Conservation (phyloP, 2,888 invertebrate species). For the Chalcosyrphus nemorum region DNA sequence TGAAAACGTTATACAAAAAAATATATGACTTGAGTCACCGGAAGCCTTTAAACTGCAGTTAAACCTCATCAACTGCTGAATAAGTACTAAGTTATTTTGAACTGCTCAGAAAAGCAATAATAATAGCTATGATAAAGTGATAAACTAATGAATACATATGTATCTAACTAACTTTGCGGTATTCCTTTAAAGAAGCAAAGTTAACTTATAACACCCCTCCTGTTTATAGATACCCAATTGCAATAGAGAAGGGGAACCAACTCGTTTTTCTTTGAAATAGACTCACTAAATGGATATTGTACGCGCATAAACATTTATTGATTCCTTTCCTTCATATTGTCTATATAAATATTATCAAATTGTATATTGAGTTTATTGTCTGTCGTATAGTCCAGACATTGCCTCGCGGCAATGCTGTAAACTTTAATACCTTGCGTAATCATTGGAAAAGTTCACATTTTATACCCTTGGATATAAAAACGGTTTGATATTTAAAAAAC, state of each 20-base stretch:
- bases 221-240: background rate
- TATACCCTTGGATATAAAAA: background rate
- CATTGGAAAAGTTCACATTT: background rate
- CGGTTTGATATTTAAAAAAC: background rate
- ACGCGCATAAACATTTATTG: conserved; percentile 41
- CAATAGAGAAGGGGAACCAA: background rate
- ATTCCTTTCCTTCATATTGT: conserved; percentile 10
- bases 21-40: too few species aligned
- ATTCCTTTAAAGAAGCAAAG: background rate
- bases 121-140: background rate
- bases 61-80: background rate
- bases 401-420: background rate
- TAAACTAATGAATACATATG: background rate
- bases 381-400: conserved; percentile 13
- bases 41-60: too few species aligned
- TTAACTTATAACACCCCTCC: background rate
- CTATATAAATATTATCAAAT: conserved; percentile 30
- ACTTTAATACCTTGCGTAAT: conserved; percentile 1
- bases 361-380: conserved; percentile 14
- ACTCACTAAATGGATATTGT: conserved; percentile 10
- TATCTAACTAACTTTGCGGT: background rate
- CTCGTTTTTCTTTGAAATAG: background rate
- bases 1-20: too few species aligned
- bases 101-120: too few species aligned
- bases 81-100: background rate